A percentile compares a stretch with the other conserved stretches of the same genome.
Evolutionary conservation across 2,888 invertebrate species (phyloP).

Genomic region (Eupithecia abbreviata): DNA sequence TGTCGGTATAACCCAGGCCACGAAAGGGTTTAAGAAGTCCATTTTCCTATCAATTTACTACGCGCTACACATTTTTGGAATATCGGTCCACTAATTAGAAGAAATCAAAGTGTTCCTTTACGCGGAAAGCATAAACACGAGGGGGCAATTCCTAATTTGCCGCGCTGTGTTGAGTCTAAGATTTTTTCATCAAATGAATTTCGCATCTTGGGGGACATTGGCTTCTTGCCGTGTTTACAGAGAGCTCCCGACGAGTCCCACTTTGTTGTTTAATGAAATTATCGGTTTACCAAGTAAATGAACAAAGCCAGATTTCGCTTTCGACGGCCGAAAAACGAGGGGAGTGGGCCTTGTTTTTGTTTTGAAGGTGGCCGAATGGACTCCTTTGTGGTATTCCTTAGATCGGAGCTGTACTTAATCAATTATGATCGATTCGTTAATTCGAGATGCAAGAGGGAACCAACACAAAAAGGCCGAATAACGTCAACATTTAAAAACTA

Average conservation of each 20-base stretch:
- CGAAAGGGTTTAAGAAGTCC: slow-evolving; percentile 61
- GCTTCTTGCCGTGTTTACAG: slow-evolving; percentile 82
- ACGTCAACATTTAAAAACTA: not conserved
- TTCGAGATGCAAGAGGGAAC: slow-evolving; percentile 58
- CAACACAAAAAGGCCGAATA: not conserved
- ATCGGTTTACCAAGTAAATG: slow-evolving; percentile 84
- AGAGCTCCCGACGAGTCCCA: slow-evolving; percentile 74
- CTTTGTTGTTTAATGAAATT: slow-evolving; percentile 84
- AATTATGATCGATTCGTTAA: slow-evolving; percentile 83
- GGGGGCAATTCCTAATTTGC: slow-evolving; percentile 67
- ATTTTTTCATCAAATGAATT: slow-evolving; percentile 81
- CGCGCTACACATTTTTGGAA: slow-evolving; percentile 47
- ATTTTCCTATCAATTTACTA: slow-evolving; percentile 51
- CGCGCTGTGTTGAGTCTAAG: slow-evolving; percentile 65
- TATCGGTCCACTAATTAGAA: slow-evolving; percentile 48
- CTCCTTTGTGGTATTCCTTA: slow-evolving; percentile 76
- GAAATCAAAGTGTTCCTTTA: slow-evolving; percentile 47
- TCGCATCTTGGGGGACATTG: slow-evolving; percentile 81
- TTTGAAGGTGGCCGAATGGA: slow-evolving; percentile 71
- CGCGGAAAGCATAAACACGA: slow-evolving; percentile 56
- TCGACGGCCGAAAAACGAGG: slow-evolving; percentile 73
- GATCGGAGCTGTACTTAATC: slow-evolving; percentile 75
- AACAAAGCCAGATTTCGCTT: slow-evolving; percentile 83
- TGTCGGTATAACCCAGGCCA: slow-evolving; percentile 48
- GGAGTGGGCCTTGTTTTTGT: slow-evolving; percentile 72